phyloP scores from a whole-genome alignment of 2,113 vertebrate species.

The Tinamus guttatus region DNA sequence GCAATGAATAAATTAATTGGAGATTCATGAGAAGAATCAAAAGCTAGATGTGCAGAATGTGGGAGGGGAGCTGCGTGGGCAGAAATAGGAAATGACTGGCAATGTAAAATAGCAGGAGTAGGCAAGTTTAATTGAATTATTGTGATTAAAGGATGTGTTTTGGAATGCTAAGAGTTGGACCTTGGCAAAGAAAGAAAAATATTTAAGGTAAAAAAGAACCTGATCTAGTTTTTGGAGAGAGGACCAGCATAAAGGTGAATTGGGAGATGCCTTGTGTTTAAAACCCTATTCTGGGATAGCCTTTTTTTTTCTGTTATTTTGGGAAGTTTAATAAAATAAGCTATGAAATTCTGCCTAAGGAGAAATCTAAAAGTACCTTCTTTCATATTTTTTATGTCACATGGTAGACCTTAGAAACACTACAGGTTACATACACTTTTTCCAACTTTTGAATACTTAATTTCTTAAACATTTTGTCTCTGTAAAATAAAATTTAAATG shows the following conservation, averaged over 20 bases:
- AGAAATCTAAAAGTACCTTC: not conserved
- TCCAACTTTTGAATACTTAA: not conserved
- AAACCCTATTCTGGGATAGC: not conserved
- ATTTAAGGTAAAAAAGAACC: not conserved
- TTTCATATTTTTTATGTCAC: not conserved
- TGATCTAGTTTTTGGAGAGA: not conserved
- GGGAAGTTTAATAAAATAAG: not conserved
- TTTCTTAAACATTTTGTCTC: not conserved
- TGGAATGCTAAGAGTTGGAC: not conserved
- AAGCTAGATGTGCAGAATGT: not conserved
- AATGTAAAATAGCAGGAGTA: not conserved
- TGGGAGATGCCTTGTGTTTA: not conserved
- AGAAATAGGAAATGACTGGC: not conserved
- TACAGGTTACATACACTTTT: not conserved
- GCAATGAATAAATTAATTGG: not conserved
- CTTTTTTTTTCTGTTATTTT: not conserved
- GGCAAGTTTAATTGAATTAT: slow-evolving; percentile 6
- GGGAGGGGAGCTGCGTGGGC: not conserved
- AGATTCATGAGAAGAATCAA: not conserved
- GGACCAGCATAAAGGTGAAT: fast-evolving
- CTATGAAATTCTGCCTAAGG: not conserved
- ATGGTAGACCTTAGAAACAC: not conserved
- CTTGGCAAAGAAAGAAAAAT: not conserved
- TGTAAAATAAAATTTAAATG: not conserved
- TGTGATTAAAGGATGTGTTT: not conserved